Conservation (phyloP, 2,797 vertebrate genomes). For the Ctenochaetus hawaiiensis region DNA sequence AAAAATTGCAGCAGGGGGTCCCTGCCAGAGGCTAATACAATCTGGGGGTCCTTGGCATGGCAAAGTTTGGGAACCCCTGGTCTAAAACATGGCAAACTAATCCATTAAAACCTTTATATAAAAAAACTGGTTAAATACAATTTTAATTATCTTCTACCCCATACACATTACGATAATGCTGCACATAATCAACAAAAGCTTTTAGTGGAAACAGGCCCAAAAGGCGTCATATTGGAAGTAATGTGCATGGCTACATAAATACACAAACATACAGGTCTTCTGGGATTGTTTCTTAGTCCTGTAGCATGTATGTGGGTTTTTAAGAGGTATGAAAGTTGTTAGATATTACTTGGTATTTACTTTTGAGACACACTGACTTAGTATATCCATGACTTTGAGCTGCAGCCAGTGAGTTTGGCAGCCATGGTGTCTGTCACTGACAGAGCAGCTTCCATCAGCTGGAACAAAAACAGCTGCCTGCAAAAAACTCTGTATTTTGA, state of each 20-base stretch:
- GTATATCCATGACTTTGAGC: not conserved
- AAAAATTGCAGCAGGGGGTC: too few relatives aligned
- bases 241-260: not conserved
- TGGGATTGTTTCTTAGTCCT: conserved; percentile 3
- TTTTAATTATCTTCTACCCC: not conserved
- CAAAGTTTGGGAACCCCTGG: too few relatives aligned
- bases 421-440: not conserved
- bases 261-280: not conserved
- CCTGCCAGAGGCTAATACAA: too few relatives aligned
- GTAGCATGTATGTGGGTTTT: conserved; percentile 1
- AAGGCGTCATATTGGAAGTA: conserved; percentile 9
- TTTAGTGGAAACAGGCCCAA: conserved; percentile 13
- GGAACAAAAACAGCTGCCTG: not conserved
- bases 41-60: too few relatives aligned
- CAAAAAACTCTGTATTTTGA: conserved; percentile 12
- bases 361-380: not conserved
- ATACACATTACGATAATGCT: conserved; percentile 23
- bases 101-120: not conserved
- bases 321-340: conserved; percentile 18
- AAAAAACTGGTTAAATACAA: not conserved
- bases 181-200: conserved; percentile 36
- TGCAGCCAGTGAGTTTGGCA: not conserved
- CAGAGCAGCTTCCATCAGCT: not conserved
- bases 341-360: not conserved
- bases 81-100: conserved; percentile 4